Evolutionary conservation across 2,113 vertebrate species (phyloP), one percentile per base, ranked within the genome.

Genomic region (Lophura nycthemera): DNA sequence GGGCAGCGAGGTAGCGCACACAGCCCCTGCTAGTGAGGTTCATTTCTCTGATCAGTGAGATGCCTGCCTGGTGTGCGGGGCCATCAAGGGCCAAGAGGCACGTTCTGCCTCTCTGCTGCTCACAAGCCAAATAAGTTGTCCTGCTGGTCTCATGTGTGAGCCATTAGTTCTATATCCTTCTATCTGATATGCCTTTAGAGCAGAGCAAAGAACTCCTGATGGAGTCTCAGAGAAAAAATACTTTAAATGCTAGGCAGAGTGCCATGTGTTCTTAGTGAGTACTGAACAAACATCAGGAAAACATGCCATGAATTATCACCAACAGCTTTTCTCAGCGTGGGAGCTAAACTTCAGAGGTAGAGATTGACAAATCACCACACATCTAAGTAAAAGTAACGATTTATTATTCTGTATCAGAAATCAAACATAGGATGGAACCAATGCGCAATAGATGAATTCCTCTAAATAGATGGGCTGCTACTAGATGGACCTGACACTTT

Each of bases 271-370:
- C 65, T 71, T 69, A 87, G 59, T 27, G 64, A 61, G 25, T 15
- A 27, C 43, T 71, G 61, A 83, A 56, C 59, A 87, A 65, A 54
- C 45, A 73, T 85, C 67, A 89, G 36, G 70, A 96, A 92, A 91
- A 91, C 74, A 59, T 36, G 18, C 4, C 0, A 0, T 69, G 74
- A 87, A 48, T 91, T 87, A 66, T 59, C 71, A 73, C 64, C 27
- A 70, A 70, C 54, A 82, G 75, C 63, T 79, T 87, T 92, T 73
- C 89, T 88, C 66, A 48, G 84, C 11, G 45, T 92, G 94, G 63
- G 89, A 95, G 54, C 59, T 73, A 65, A 87, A 65, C 0, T 0
- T 19, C 56, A 65, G 52, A 82, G 43, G 8, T 16, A 38, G 11
- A 83, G 32, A 42, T 22, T 72, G 81, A 71, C 59, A 70, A 70